phyloP scores from a whole-genome alignment of 2,797 vertebrate genomes.

The Vespertilio murinus region DNA sequence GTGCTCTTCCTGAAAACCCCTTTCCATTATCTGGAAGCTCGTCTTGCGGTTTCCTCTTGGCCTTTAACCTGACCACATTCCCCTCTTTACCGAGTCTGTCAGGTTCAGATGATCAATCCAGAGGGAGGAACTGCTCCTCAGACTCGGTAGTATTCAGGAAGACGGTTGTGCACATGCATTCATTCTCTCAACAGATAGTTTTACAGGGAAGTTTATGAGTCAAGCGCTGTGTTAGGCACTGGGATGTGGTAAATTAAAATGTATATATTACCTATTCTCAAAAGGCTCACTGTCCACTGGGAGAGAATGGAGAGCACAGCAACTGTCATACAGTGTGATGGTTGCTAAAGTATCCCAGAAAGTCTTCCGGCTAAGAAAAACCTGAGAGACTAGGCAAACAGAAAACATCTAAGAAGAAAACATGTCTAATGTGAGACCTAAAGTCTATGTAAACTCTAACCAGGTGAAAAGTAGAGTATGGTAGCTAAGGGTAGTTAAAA shows the following conservation, averaged over 20 bases:
- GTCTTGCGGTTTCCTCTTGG: background rate
- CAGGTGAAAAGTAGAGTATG: background rate
- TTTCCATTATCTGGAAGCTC: background rate
- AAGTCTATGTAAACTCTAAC: background rate
- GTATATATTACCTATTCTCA: background rate
- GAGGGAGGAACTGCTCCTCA: background rate
- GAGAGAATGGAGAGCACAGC: background rate
- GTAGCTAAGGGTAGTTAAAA: background rate
- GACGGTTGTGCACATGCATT: background rate
- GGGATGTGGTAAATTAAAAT: background rate
- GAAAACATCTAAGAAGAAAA: background rate
- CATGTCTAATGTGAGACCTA: background rate
- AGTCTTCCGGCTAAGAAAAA: constrained; percentile 14
- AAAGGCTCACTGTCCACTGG: background rate
- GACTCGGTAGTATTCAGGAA: background rate
- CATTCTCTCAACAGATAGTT: background rate
- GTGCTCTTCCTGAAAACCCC: background rate
- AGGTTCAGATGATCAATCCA: background rate
- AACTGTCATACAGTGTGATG: background rate
- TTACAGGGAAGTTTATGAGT: background rate
- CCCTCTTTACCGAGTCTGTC: background rate
- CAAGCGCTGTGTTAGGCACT: background rate
- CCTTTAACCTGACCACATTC: background rate
- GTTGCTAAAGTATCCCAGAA: background rate
- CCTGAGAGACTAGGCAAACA: background rate